Conservation (phyloP, 2,113 vertebrate genomes). For the Mesoclemmys tuberculata region DNA sequence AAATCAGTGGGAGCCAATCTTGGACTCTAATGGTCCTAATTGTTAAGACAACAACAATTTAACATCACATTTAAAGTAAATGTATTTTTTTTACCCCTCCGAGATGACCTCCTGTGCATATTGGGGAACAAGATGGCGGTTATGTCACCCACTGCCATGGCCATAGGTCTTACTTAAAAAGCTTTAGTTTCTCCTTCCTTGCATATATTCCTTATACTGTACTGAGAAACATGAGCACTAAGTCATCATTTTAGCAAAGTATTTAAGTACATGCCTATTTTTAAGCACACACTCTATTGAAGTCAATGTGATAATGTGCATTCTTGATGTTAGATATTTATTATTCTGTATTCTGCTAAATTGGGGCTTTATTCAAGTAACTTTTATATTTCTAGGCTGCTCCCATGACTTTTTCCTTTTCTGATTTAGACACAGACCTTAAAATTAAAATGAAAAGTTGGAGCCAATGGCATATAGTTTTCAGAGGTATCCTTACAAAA, state of each 20-base stretch:
- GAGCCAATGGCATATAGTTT: not conserved
- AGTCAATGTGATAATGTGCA: not conserved
- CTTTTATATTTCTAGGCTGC: not conserved
- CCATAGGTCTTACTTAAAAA: not conserved
- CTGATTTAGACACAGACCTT: not conserved
- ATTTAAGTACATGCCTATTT: not conserved
- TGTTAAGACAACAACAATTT: not conserved
- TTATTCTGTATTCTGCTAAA: not conserved
- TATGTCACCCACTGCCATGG: not conserved
- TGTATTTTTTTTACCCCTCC: not conserved
- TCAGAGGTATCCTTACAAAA: not conserved
- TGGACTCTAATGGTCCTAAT: not conserved
- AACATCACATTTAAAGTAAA: not conserved
- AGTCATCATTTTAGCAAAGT: not conserved
- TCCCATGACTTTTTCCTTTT: not conserved
- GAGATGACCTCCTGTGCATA: not conserved
- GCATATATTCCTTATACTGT: not conserved
- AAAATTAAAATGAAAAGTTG: not conserved
- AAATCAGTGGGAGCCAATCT: not conserved
- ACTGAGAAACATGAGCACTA: not conserved
- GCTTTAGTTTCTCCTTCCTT: not conserved
- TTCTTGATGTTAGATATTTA: not conserved
- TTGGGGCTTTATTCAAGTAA: not conserved
- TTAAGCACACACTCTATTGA: not conserved
- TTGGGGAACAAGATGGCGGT: not conserved